phyloP scores from a whole-genome alignment of 2,888 invertebrate species.

The Tetranychus truncatus region DNA sequence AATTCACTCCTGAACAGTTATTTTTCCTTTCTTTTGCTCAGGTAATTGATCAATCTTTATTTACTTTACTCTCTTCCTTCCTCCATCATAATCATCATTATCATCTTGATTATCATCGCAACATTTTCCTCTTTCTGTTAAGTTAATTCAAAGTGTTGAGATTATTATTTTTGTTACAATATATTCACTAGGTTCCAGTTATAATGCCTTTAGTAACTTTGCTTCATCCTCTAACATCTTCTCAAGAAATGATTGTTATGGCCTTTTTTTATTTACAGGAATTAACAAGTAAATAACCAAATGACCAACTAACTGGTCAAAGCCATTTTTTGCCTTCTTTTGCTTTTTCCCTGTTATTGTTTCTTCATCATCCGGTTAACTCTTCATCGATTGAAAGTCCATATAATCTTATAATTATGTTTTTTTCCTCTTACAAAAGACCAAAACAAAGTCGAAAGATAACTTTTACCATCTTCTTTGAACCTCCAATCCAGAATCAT shows the following conservation, averaged over 20 bases:
- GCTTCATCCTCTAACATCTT: not conserved
- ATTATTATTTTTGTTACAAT: not conserved
- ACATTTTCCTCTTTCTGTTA: not conserved
- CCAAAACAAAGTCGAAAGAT: too few relatives aligned
- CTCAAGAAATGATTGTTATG: too few relatives aligned
- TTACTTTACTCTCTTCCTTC: not conserved
- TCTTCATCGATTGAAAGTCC: not conserved
- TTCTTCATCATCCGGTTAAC: not conserved
- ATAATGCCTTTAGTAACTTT: not conserved
- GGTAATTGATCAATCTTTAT: constrained; percentile 5
- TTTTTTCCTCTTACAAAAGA: not conserved
- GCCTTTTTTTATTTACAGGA: not conserved
- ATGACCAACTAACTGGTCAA: not conserved
- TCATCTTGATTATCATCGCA: not conserved
- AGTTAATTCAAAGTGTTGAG: not conserved
- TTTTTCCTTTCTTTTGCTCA: constrained; percentile 7
- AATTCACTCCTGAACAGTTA: constrained; percentile 4
- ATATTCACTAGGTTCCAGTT: not conserved
- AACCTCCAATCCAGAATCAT: not conserved
- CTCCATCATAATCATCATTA: not conserved
- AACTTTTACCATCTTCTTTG: too few relatives aligned
- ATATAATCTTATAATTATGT: not conserved
- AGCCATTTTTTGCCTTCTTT: not conserved
- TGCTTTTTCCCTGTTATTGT: not conserved
- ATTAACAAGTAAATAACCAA: not conserved